These are phyloP conservation scores for Thaumetopoea pityocampa DNA, from an alignment of 1,140 invertebrate species.

Conservation along the genomic window DNA sequence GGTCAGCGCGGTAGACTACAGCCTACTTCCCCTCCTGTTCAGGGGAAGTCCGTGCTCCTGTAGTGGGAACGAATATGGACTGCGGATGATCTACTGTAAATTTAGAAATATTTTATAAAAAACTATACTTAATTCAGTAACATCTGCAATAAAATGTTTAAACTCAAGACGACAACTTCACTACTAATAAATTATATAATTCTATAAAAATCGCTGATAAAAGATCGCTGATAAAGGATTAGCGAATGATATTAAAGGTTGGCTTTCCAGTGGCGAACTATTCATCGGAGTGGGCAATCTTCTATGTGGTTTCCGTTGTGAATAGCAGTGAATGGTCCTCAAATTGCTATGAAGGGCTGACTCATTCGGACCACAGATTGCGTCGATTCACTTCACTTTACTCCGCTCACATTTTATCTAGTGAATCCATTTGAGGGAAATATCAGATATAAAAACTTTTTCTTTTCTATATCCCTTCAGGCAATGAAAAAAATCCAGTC, in stretches of 20 bases:
- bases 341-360: slow-evolving; percentile 56
- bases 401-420: slow-evolving; percentile 27
- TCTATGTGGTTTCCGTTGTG: slow-evolving; percentile 47
- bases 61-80: too few species aligned
- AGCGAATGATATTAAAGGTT: slow-evolving; percentile 24
- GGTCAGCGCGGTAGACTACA: too few species aligned
- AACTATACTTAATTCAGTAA: too few species aligned
- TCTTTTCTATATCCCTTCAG: not conserved
- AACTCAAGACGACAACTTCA: too few species aligned
- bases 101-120: too few species aligned
- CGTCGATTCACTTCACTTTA: slow-evolving; percentile 32
- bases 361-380: slow-evolving; percentile 38
- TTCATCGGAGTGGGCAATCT: slow-evolving; percentile 35
- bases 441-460: slow-evolving; percentile 3
- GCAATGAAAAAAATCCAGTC: not conserved
- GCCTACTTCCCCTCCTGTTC: too few species aligned
- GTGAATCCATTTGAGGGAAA: slow-evolving; percentile 18
- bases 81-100: too few species aligned
- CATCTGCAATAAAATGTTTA: too few species aligned
- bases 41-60: too few species aligned
- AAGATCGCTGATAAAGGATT: too few species aligned
- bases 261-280: slow-evolving; percentile 26
- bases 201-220: too few species aligned
- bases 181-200: too few species aligned
- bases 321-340: slow-evolving; percentile 43